Base-by-base conservation (phyloP, 2,888 invertebrate genomes). In the Perithous albicinctus region DNA sequence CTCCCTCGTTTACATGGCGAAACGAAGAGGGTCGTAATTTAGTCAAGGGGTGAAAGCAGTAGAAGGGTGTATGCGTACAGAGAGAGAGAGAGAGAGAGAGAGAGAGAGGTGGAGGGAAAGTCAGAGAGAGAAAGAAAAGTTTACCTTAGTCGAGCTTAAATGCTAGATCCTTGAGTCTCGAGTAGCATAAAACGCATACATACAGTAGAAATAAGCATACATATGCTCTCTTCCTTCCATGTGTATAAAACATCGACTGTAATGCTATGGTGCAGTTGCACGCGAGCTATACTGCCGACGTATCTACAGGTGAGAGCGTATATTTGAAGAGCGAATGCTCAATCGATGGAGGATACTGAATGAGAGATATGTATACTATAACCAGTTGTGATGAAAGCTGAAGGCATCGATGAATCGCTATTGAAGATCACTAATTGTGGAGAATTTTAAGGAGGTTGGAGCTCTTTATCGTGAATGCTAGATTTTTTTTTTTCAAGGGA, bases 231-330 rank as follows among this genome's bases (percentile, higher is more conserved):
- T 32, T 38, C n/a, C 48, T 32, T 7, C 18, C 18, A 23, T 23
- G 61, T 23, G 61, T 69, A 32, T 56, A 41, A 32, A 69, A 32
- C 38, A 35, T 38, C 26, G 38, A 29, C 61, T 18, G 26, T 64
- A 73, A 69, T 51, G 48, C 23, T 56, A 81, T 35, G 54, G 26
- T 18, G 38, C 20, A 64, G 56, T 18, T 35, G 59, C 78, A 76
- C 61, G 72, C 82, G 82, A 78, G 70, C 64, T 43, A 61, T 43
- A 56, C 23, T 54, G 75, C 20, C 35, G 43, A 59, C 46, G 54
- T 72, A 78, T 78, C 66, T 72, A 78, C 75, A 76, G 59, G 78
- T 75, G 64, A 82, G 78, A 66, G 80, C 32, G 46, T n/a, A 46
- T 59, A 46, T 59, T 82, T 51, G 20, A 67, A 26, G 35, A 76